These are phyloP conservation scores for Sebastes itinus DNA, from an alignment of 2,797 vertebrate species.

Conservation along the genomic window DNA sequence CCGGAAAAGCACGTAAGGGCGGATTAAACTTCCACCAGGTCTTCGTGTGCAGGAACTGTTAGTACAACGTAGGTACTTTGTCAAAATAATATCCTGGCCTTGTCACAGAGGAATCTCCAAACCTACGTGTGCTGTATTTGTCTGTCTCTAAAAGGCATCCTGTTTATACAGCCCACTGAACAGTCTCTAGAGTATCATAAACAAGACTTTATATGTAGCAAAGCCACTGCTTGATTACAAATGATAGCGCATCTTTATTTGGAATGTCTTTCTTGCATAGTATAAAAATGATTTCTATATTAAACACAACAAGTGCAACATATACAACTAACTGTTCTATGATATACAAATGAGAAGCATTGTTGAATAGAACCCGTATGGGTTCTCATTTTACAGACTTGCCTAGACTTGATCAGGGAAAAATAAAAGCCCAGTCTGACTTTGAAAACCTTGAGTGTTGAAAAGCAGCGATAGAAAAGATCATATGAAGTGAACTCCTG, in stretches of 20 bases:
- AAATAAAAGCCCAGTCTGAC: conserved; percentile 17
- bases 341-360: not conserved
- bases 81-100: conserved; percentile 64
- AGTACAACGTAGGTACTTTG: conserved; percentile 32
- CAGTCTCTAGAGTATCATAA: conserved; percentile 53
- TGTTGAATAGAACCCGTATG: not conserved
- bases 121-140: conserved; percentile 32
- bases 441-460: conserved; percentile 8
- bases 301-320: conserved; percentile 10
- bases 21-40: conserved; percentile 20
- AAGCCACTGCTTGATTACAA: not conserved
- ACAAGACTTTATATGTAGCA: conserved; percentile 39
- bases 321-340: not conserved
- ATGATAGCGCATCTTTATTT: conserved; percentile 6
- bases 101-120: conserved; percentile 64
- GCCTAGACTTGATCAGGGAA: conserved; percentile 22
- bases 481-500: conserved; percentile 15
- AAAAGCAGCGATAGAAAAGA: conserved; percentile 27
- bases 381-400: conserved; percentile 14
- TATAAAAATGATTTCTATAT: conserved; percentile 22
- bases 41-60: conserved; percentile 35
- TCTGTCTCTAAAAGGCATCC: conserved; percentile 60
- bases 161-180: conserved; percentile 60
- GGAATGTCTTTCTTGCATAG: not conserved
- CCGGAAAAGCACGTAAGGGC: conserved; percentile 34